Evolutionary conservation across 1,140 invertebrate species (phyloP), one percentile per base, ranked within the genome.

Genomic region (Apis dorsata): DNA sequence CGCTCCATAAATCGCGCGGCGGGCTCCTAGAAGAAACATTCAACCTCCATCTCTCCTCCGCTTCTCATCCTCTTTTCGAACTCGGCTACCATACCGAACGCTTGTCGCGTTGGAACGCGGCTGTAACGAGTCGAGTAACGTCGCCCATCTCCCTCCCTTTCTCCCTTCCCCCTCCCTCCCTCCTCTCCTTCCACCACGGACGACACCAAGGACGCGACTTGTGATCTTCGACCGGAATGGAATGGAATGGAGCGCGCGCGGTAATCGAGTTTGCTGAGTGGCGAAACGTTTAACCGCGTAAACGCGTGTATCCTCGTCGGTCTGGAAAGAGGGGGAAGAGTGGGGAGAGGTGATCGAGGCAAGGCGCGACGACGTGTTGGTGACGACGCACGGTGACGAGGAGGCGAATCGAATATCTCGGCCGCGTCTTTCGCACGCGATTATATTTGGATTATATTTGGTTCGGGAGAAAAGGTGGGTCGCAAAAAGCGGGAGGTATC

Each of bases 1-100:
- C 83, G 92, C 91, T 93, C 92, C 93, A 93, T 94, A 94, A 93
- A 94, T 94, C 92, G 92, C 92, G 87, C 90, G 90, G 89, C 91
- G 87, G 88, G 88, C 91, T 91, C 89, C 90, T 92, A 91, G 92
- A 93, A 92, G 91, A 93, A 92, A 92, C 92, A 92, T 92, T 92
- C 91, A 91, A 89, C 89, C 89, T 91, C 87, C 86, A 90, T 92
- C 88, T 90, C 34, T 44, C 34, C 34, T 44, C 34, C 5, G 89
- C 89, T 89, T 84, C 86, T 87, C 86, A 79, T 88, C 88, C 87
- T 88, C 88, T 88, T 88, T 88, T 83, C 87, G 81, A 89, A 88
- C 85, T 79, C 83, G 82, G 86, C 86, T 77, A 88, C 81, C 88
- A 74, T 86, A 76, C 53, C 84, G 15, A 66, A 55, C 75, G 72